Conservation (phyloP, 2,888 invertebrate genomes). For the Barypeithes pellucidus region DNA sequence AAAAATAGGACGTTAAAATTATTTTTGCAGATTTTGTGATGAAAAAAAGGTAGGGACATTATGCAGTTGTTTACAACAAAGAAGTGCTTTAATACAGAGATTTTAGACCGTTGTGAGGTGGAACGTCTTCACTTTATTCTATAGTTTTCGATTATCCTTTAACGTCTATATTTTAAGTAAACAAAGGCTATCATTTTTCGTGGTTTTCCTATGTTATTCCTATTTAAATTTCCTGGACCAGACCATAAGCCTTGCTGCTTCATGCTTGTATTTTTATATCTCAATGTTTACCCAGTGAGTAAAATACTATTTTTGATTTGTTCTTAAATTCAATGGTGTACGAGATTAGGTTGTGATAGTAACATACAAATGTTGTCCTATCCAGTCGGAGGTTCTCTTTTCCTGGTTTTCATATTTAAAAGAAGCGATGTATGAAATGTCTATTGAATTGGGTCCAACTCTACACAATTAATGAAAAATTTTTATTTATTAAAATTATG, state of each 20-base stretch:
- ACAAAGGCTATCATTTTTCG: neutral
- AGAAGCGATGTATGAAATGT: too few species aligned
- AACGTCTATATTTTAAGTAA: neutral
- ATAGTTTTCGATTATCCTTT: neutral
- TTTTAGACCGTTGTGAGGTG: slow-evolving; percentile 25
- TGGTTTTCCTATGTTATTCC: neutral
- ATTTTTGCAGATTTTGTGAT: slow-evolving; percentile 64
- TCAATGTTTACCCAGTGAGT: too few species aligned
- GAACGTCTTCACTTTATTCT: slow-evolving; percentile 4
- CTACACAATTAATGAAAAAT: too few species aligned
- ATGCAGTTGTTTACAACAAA: slow-evolving; percentile 44
- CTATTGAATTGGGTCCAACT: too few species aligned
- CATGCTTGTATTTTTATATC: too few species aligned
- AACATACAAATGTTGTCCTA: too few species aligned
- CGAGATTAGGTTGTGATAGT: too few species aligned
- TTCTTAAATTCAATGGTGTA: too few species aligned
- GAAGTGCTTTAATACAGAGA: slow-evolving; percentile 31
- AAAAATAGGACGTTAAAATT: slow-evolving; percentile 57
- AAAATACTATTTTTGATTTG: too few species aligned
- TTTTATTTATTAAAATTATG: too few species aligned
- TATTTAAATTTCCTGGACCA: neutral
- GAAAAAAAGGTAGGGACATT: slow-evolving; percentile 61
- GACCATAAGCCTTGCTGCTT: neutral
- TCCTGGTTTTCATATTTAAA: too few species aligned
- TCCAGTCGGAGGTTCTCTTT: too few species aligned